Evolutionary conservation across 2,113 vertebrate species (phyloP), one percentile per base, ranked within the genome.

Genomic region (Isichthys henryi): DNA sequence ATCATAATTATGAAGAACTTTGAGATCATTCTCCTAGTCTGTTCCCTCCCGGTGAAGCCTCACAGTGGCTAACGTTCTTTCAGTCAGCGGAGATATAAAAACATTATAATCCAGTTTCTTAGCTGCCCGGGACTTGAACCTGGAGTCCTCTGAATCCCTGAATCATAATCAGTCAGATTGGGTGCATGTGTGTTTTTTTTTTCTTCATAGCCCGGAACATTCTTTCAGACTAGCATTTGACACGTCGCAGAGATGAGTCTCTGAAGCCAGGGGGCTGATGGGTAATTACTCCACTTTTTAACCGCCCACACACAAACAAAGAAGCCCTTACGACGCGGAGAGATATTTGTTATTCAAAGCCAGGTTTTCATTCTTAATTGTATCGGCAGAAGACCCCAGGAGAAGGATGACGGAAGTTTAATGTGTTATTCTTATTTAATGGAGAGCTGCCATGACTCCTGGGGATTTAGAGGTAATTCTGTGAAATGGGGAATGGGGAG

Each of bases 311-410:
- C 70, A 80, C 31, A 80, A 80, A 80, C 74, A 80, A 80, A 80
- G 74, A 39, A 80, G 74, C 62, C 62, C 62, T 13, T 27, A 43
- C 74, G 43, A 80, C 15, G 39, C 35, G 35, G 74, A 43, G 35
- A 39, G 35, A 80, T 80, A 35, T 15, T 80, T 80, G 35, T 43
- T 39, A 80, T 43, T 80, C 74, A 80, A 43, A 80, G 74, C 31
- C 74, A 80, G 74, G 74, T 80, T 80, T 80, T 43, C 74, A 80
- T 80, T 80, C 74, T 80, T 80, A 80, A 80, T 80, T 80, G 74
- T 19, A 80, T 80, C 35, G 74, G 74, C 35, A 80, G 74, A 15
- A 80, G 31, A 35, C 74, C 74, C 74, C 74, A 80, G 74, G 74
- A 19, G 74, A 80, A 80, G 31, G 35, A 43, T 13, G 1, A 43